Conservation (phyloP, 2,113 vertebrate species). For the Melanostigma gelatinosum region DNA sequence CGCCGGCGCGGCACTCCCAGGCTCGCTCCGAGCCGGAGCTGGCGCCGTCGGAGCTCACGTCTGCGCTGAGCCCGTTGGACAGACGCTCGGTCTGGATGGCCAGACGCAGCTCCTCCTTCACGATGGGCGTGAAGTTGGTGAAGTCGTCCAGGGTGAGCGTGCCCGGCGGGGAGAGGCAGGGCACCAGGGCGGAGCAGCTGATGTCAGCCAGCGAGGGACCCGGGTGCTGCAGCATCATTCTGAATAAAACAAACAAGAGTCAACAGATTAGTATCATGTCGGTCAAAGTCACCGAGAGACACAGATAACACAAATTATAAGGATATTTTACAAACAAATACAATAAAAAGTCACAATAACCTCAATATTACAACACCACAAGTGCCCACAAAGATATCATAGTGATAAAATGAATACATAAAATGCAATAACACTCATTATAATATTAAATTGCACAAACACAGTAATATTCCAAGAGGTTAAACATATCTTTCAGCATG, state of each 20-base stretch:
- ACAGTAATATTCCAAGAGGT: neutral
- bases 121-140: conserved; percentile 90
- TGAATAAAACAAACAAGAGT: conserved; percentile 21
- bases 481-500: neutral
- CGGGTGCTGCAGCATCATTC: conserved; percentile 97
- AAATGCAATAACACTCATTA: neutral
- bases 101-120: conserved; percentile 94
- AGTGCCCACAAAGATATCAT: too few relatives aligned
- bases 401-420: too few relatives aligned
- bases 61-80: conserved; percentile 85
- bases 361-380: too few relatives aligned
- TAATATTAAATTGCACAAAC: neutral
- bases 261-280: neutral
- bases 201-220: conserved; percentile 92
- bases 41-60: conserved; percentile 82
- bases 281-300: neutral
- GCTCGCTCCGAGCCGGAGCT: conserved; percentile 83
- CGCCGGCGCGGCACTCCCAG: conserved; percentile 54
- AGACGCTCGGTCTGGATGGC: conserved; percentile 92
- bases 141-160: conserved; percentile 95
- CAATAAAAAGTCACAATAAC: neutral
- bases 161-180: conserved; percentile 92
- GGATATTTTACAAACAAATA: too few relatives aligned
- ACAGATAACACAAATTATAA: neutral
- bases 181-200: conserved; percentile 92